A percentile compares a stretch with the other conserved stretches of the same genome.
Evolutionary conservation across 2,797 vertebrate genomes (phyloP).

Genomic region (Enteromius paludinosus): DNA sequence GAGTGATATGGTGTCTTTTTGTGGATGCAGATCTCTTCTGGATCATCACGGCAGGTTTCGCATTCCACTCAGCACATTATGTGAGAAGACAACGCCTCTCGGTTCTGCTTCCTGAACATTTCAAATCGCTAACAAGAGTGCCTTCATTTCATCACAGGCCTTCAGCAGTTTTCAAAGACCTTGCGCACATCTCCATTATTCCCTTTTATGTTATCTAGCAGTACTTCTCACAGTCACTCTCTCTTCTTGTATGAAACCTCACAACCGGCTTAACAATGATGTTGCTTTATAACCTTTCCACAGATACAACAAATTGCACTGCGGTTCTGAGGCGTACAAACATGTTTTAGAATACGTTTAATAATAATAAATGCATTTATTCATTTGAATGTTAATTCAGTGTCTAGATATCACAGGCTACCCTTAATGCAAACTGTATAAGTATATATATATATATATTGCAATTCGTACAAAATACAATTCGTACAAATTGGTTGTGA

Average conservation of each 20-base stretch:
- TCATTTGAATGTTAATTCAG: background rate
- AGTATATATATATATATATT: too few species aligned
- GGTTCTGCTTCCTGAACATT: slow-evolving; percentile 29
- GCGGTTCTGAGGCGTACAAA: background rate
- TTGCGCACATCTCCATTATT: slow-evolving; percentile 34
- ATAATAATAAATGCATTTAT: too few species aligned
- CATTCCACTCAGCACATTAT: slow-evolving; percentile 8
- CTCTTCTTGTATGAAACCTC: background rate
- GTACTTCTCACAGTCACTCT: slow-evolving; percentile 8
- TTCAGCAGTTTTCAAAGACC: slow-evolving; percentile 37
- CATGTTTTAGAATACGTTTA: background rate
- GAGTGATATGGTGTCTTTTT: slow-evolving; percentile 32
- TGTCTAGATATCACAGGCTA: background rate
- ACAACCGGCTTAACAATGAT: background rate
- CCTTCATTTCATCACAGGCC: slow-evolving; percentile 37
- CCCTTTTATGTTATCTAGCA: slow-evolving; percentile 37
- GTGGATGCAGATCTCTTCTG: slow-evolving; percentile 19
- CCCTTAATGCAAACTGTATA: background rate
- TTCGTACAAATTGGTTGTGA: too few species aligned
- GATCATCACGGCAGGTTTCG: slow-evolving; percentile 32
- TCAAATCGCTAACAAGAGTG: slow-evolving; percentile 10
- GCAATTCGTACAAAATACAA: too few species aligned
- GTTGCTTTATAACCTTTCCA: background rate
- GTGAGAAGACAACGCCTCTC: slow-evolving; percentile 32
- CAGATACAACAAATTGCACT: background rate